Evolutionary conservation across 2,113 vertebrate genomes (phyloP).

Genomic region (Eptesicus fuscus): DNA sequence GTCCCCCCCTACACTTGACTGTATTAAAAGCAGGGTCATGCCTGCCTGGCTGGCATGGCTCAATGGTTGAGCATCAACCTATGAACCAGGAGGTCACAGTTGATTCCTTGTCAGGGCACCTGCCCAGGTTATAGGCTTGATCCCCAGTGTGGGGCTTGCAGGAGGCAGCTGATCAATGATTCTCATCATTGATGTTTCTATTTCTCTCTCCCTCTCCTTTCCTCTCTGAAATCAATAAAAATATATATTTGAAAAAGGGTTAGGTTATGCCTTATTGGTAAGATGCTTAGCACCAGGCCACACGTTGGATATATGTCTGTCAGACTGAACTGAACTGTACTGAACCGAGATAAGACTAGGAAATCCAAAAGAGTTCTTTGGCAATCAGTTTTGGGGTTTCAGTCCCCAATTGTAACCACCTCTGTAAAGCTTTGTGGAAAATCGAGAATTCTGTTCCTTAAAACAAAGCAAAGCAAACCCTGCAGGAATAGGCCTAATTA

Average conservation of each 20-base stretch:
- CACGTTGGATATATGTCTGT: background rate
- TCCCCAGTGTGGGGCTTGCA: no score
- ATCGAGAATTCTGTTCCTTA: background rate
- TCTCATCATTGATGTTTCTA: no score
- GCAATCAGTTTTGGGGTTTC: background rate
- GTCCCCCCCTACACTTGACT: background rate
- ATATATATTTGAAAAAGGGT: no score
- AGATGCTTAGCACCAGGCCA: background rate
- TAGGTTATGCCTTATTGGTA: background rate
- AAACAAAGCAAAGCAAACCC: background rate
- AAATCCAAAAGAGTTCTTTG: background rate
- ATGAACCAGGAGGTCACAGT: no score
- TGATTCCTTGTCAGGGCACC: no score
- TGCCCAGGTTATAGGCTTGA: no score
- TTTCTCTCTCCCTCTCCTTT: no score
- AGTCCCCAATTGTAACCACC: background rate
- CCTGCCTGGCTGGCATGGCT: no score
- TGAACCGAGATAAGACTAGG: background rate
- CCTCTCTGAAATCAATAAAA: no score
- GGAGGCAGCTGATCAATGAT: no score
- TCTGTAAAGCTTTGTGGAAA: background rate
- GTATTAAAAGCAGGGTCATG: background rate
- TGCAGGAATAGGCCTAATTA: background rate
- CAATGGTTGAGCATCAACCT: no score
- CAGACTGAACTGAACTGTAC: background rate